Conservation (phyloP, 2,888 invertebrate genomes). For the Micoletzkya japonica region DNA sequence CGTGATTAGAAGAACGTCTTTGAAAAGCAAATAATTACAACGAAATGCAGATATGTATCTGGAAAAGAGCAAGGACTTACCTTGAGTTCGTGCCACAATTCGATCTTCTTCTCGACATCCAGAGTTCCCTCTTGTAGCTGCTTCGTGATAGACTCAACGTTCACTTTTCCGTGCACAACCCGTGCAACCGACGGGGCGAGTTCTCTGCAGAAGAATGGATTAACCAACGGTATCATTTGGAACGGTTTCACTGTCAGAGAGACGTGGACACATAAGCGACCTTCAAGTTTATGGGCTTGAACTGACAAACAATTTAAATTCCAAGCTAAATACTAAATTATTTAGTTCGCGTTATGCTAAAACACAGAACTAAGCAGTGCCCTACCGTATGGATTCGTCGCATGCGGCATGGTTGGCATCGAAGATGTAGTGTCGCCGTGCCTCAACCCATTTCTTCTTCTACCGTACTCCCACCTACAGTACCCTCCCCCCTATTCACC, state of each 20-base stretch:
- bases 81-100: slow-evolving; percentile 44
- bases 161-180: slow-evolving; percentile 37
- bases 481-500: not conserved
- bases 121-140: slow-evolving; percentile 37
- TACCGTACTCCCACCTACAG: not conserved
- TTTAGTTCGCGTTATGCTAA: not conserved
- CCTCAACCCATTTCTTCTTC: too few species aligned
- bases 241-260: too few species aligned
- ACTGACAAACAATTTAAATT: not conserved
- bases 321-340: not conserved
- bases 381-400: slow-evolving; percentile 44
- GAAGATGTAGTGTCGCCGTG: slow-evolving; percentile 50
- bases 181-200: slow-evolving; percentile 17
- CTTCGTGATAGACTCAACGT: slow-evolving; percentile 38
- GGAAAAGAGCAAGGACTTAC: slow-evolving; percentile 27
- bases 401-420: slow-evolving; percentile 51
- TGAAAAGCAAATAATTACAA: slow-evolving; percentile 21
- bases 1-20: slow-evolving; percentile 28
- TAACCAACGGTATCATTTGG: too few species aligned
- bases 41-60: not conserved
- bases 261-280: too few species aligned
- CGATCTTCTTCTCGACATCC: slow-evolving; percentile 35
- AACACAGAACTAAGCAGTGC: not conserved
- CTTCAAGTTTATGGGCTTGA: too few species aligned
- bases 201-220: too few species aligned